Evolutionary conservation across 2,888 invertebrate species (phyloP).

Genomic region (Tiphia femorata): DNA sequence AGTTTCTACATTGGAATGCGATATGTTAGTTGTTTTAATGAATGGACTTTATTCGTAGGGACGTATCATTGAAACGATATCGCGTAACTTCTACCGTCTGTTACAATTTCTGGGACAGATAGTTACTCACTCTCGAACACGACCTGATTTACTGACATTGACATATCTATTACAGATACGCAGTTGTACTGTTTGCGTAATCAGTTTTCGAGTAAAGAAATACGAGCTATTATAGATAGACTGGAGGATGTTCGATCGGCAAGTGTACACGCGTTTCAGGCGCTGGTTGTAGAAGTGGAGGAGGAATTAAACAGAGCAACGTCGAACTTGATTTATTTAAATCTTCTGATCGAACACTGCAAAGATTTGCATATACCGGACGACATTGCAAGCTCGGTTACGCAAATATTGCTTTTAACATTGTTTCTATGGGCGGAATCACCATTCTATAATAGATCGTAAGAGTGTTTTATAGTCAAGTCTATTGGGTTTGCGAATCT

Average conservation of each 20-base stretch:
- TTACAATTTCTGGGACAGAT: too few species aligned
- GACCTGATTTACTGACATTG: too few species aligned
- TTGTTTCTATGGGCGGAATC: conserved; percentile 73
- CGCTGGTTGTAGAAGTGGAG: conserved; percentile 47
- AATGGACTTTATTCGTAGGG: too few species aligned
- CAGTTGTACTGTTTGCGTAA: conserved; percentile 59
- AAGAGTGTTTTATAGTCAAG: not conserved
- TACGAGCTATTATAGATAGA: conserved; percentile 55
- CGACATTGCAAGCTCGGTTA: conserved; percentile 68
- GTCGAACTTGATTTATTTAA: conserved; percentile 71
- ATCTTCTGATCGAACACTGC: conserved; percentile 70
- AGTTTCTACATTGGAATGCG: conserved; percentile 66
- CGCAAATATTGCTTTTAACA: conserved; percentile 70
- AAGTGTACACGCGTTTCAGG: conserved; percentile 55
- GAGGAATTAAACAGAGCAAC: conserved; percentile 67
- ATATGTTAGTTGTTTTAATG: conserved; percentile 60
- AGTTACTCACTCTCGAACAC: not conserved
- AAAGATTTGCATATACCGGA: conserved; percentile 67
- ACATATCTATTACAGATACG: conserved; percentile 58
- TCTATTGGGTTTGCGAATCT: too few species aligned
- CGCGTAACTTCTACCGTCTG: not conserved
- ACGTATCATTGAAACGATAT: not conserved
- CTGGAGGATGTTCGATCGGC: conserved; percentile 58
- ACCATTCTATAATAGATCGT: conserved; percentile 69
- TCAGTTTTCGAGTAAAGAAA: conserved; percentile 57